Evolutionary conservation across 2,888 invertebrate genomes (phyloP).

Genomic region (Pristionchus entomophagus): DNA sequence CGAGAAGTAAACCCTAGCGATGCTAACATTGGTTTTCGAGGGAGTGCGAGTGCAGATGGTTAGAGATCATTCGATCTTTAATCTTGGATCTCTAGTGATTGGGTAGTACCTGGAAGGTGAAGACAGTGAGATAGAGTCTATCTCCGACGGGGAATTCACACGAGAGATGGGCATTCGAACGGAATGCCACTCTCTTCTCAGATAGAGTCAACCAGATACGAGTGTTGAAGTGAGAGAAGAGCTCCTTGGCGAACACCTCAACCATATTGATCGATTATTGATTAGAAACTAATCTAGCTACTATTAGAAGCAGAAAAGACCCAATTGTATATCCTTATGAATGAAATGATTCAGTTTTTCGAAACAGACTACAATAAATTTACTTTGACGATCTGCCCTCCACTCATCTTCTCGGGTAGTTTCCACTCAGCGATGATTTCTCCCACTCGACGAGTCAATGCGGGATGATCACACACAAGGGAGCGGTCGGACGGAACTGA

Average conservation of each 20-base stretch:
- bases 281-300: too few species aligned
- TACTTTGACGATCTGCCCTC: conserved; percentile 39
- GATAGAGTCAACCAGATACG: conserved; percentile 44
- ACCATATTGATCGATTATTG: not conserved
- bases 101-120: conserved; percentile 47
- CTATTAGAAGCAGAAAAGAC: too few species aligned
- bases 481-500: conserved; percentile 13
- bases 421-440: not conserved
- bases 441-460: conserved; percentile 15
- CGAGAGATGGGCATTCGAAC: conserved; percentile 40
- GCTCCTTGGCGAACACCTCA: conserved; percentile 36
- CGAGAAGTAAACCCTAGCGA: not conserved
- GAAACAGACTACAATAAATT: not conserved
- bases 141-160: conserved; percentile 46
- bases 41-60: not conserved
- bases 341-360: not conserved
- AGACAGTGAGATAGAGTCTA: conserved; percentile 41
- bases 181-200: conserved; percentile 41
- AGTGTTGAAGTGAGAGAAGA: conserved; percentile 16
- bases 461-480: conserved; percentile 7
- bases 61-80: not conserved
- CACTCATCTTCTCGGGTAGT: conserved; percentile 33
- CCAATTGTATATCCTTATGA: too few species aligned
- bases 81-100: conserved; percentile 9
- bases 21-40: not conserved